Conservation (phyloP, 2,888 invertebrate genomes). For the Agapostemon virescens region DNA sequence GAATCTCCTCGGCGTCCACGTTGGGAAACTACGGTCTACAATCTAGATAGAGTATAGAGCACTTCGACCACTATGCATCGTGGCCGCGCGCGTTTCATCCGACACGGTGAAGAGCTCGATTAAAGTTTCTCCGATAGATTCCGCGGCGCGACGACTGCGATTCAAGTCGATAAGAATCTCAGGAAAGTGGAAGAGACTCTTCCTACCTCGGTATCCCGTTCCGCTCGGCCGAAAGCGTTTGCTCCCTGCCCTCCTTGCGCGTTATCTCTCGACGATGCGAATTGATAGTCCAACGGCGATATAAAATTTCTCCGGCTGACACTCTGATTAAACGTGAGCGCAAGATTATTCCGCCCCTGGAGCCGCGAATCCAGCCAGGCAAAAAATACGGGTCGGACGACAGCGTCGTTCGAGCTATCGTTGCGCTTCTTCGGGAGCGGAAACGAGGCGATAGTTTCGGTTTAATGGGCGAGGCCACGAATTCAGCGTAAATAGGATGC, state of each 20-base stretch:
- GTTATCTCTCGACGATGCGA: constrained; percentile 58
- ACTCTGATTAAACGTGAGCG: constrained; percentile 50
- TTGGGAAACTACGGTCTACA: background rate
- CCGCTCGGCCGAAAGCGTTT: constrained; percentile 19
- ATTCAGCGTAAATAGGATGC: constrained; percentile 23
- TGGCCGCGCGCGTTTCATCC: constrained; percentile 37
- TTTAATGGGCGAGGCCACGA: constrained; percentile 21
- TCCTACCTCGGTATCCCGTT: constrained; percentile 28
- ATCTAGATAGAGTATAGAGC: background rate
- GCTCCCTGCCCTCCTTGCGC: constrained; percentile 15
- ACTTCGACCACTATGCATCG: background rate
- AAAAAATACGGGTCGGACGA: background rate
- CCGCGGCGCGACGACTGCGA: constrained; percentile 46
- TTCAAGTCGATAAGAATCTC: constrained; percentile 55
- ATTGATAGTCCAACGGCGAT: constrained; percentile 54
- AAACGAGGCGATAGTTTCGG: constrained; percentile 20
- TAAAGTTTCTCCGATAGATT: constrained; percentile 60
- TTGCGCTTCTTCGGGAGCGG: background rate
- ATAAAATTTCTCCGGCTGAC: constrained; percentile 60
- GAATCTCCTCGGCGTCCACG: background rate
- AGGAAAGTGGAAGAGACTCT: constrained; percentile 48
- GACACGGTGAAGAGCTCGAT: constrained; percentile 42
- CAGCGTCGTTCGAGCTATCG: constrained; percentile 2
- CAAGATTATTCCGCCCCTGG: constrained; percentile 41
- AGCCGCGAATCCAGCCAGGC: constrained; percentile 1